phyloP scores from a whole-genome alignment of 1,140 invertebrate species.

The Rhysida immarginata region DNA sequence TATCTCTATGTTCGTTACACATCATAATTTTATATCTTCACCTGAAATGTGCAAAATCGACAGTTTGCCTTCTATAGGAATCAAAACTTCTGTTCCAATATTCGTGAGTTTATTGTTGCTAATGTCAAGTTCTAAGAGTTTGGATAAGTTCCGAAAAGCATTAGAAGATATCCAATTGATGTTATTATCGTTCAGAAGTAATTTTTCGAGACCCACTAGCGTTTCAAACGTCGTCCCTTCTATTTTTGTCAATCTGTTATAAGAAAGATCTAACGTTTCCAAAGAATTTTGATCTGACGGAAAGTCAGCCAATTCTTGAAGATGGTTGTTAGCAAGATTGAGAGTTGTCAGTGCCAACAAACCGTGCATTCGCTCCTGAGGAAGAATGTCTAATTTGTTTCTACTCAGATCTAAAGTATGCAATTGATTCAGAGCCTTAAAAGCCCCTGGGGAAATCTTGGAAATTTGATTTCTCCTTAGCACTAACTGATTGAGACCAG shows the following conservation, averaged over 20 bases:
- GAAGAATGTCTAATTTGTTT: conserved; percentile 68
- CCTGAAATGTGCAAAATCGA: conserved; percentile 30
- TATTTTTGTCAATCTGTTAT: conserved; percentile 62
- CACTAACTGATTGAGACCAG: conserved; percentile 53
- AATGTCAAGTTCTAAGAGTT: conserved; percentile 60
- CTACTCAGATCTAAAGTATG: conserved; percentile 63
- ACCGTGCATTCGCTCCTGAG: conserved; percentile 66
- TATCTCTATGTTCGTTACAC: too few relatives aligned
- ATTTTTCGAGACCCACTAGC: conserved; percentile 46
- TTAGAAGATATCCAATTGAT: conserved; percentile 59
- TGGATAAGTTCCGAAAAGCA: conserved; percentile 60
- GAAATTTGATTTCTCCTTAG: conserved; percentile 57
- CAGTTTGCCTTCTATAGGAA: conserved; percentile 19
- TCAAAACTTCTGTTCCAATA: conserved; percentile 45
- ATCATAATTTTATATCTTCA: conserved; percentile 12
- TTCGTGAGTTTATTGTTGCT: conserved; percentile 69
- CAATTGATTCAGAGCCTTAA: conserved; percentile 54
- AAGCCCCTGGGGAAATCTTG: conserved; percentile 67
- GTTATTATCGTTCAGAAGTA: conserved; percentile 66
- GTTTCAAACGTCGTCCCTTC: conserved; percentile 49
- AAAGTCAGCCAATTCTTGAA: conserved; percentile 69
- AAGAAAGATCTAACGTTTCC: conserved; percentile 56
- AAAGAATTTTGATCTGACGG: conserved; percentile 55
- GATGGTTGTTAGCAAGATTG: conserved; percentile 64
- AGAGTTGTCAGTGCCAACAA: conserved; percentile 50